These are phyloP conservation scores for Crossocerus cetratus DNA, from an alignment of 2,888 invertebrate genomes.

Conservation along the genomic window DNA sequence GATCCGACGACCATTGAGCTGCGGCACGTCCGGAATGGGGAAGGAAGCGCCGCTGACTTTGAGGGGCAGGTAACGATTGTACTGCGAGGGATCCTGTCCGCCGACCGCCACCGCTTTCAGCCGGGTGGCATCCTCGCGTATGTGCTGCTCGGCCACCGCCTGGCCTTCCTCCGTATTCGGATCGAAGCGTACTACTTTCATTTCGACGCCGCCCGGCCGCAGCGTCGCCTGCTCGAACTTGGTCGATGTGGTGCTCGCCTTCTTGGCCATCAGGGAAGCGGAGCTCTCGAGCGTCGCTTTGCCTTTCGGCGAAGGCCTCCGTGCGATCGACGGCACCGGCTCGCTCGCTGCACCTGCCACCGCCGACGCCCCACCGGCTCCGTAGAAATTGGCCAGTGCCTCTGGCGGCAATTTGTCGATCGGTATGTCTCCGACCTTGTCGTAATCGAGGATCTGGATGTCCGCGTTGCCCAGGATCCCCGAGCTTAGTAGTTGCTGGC, in stretches of 20 bases:
- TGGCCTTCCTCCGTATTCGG: slow-evolving; percentile 86
- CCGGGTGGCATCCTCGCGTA: slow-evolving; percentile 85
- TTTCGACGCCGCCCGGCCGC: slow-evolving; percentile 83
- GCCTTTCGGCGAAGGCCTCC: slow-evolving; percentile 61
- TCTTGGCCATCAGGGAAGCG: slow-evolving; percentile 41
- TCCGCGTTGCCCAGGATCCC: slow-evolving; percentile 93
- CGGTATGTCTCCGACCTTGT: slow-evolving; percentile 91
- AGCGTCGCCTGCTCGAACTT: slow-evolving; percentile 75
- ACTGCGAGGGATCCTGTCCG: slow-evolving; percentile 80
- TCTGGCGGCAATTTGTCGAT: slow-evolving; percentile 90
- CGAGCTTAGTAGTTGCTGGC: slow-evolving; percentile 89
- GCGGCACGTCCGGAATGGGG: slow-evolving; percentile 88
- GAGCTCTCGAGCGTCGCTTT: slow-evolving; percentile 18
- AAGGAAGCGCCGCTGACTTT: slow-evolving; percentile 92
- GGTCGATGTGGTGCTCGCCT: slow-evolving; percentile 45
- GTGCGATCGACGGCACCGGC: slow-evolving; percentile 83
- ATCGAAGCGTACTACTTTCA: slow-evolving; percentile 91
- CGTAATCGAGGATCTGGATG: slow-evolving; percentile 91
- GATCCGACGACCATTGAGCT: slow-evolving; percentile 86
- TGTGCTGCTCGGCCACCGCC: slow-evolving; percentile 84
- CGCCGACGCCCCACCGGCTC: slow-evolving; percentile 88
- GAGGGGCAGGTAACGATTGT: slow-evolving; percentile 89
- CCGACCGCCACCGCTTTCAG: slow-evolving; percentile 85
- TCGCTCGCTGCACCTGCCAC: slow-evolving; percentile 79
- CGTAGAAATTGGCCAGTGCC: slow-evolving; percentile 91